Conservation (phyloP, 2,797 vertebrate species). For the Alectoris magna region DNA sequence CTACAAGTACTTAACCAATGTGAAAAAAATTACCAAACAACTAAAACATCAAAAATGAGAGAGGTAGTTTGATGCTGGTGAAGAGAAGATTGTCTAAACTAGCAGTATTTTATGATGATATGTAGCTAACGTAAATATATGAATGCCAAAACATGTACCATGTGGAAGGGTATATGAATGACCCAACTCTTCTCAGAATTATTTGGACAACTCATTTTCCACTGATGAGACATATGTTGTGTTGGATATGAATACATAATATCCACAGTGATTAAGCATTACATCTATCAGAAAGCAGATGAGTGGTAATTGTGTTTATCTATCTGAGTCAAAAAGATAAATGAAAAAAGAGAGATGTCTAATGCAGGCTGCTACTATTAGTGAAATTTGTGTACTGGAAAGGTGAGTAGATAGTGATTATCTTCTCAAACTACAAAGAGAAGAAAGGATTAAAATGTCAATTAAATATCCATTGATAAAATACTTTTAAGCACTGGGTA, state of each 20-base stretch:
- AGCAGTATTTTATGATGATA: background rate
- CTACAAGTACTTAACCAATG: background rate
- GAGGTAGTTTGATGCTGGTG: background rate
- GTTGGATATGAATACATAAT: background rate
- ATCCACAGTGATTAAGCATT: background rate
- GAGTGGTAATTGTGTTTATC: accelerated
- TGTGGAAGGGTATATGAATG: background rate
- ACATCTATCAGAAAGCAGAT: background rate
- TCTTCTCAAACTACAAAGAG: background rate
- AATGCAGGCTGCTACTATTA: background rate
- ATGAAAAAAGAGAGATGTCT: background rate
- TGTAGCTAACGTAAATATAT: background rate
- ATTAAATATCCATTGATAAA: background rate
- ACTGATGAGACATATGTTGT: background rate
- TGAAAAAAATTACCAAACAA: background rate
- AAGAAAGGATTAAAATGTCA: background rate
- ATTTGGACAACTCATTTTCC: background rate
- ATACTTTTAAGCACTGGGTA: background rate
- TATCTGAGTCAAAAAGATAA: accelerated
- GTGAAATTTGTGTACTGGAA: background rate
- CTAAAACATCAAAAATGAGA: background rate
- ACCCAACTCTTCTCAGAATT: background rate
- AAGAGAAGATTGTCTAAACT: background rate
- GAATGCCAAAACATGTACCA: background rate
- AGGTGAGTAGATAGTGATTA: background rate